Conservation (phyloP, 2,797 vertebrate species). For the Champsocephalus esox region DNA sequence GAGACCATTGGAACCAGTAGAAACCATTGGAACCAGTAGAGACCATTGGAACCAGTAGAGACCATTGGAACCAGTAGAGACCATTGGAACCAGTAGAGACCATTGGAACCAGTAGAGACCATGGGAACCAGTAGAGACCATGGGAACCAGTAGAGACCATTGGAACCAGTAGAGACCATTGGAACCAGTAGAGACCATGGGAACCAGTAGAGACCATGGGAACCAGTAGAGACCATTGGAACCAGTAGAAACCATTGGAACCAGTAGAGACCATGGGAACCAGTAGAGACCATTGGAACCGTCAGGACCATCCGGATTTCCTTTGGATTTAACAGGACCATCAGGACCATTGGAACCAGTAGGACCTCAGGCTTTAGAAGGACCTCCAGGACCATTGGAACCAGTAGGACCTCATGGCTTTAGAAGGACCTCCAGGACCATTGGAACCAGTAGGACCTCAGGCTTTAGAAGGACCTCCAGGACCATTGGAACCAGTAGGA, state of each 20-base stretch:
- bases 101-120: not conserved
- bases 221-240: not conserved
- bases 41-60: too few species aligned
- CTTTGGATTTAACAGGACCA: too few species aligned
- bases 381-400: slow-evolving; percentile 13
- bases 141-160: not conserved
- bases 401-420: not conserved
- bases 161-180: too few species aligned
- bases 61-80: too few species aligned
- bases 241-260: slow-evolving; percentile 2
- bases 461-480: too few species aligned
- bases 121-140: slow-evolving; percentile 28
- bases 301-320: too few species aligned
- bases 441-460: slow-evolving; percentile 11
- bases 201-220: too few species aligned
- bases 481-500: slow-evolving; percentile 21
- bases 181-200: too few species aligned
- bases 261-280: slow-evolving; percentile 18
- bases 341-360: not conserved
- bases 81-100: not conserved
- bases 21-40: too few species aligned
- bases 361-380: slow-evolving; percentile 32
- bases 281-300: not conserved
- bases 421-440: not conserved
- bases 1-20: slow-evolving; percentile 14